These are phyloP conservation scores for Catostylus mosaicus DNA, from an alignment of 30 jellyfish, hydroid and myxozoan genomes.

Conservation along the genomic window DNA sequence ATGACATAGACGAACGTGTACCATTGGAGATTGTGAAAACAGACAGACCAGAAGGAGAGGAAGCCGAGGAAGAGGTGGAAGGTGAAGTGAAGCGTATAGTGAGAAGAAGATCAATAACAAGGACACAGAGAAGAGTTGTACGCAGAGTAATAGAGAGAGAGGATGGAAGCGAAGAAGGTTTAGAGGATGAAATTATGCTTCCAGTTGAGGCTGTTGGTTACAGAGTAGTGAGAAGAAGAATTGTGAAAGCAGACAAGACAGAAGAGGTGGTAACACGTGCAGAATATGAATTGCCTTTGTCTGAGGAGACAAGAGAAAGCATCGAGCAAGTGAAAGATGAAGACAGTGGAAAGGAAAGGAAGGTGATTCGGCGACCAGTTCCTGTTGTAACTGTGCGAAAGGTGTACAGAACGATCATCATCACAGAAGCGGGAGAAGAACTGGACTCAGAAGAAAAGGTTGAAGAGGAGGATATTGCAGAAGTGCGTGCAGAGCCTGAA, in stretches of 20 bases:
- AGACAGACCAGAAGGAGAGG: conserved; percentile 73
- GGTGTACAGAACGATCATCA: conserved; percentile 66
- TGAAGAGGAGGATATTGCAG: conserved; percentile 10
- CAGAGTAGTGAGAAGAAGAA: conserved; percentile 49
- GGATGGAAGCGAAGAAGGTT: conserved; percentile 31
- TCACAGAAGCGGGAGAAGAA: conserved; percentile 25
- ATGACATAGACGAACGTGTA: conserved; percentile 39
- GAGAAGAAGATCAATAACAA: conserved; percentile 68
- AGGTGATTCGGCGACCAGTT: conserved; percentile 75
- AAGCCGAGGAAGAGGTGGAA: conserved; percentile 57
- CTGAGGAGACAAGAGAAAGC: conserved; percentile 17
- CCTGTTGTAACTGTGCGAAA: conserved; percentile 88
- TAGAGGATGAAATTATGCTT: conserved; percentile 55
- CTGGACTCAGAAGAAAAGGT: conserved; percentile 6
- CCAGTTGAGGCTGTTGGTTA: conserved; percentile 52
- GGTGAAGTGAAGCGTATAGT: conserved; percentile 77
- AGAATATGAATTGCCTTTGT: conserved; percentile 5
- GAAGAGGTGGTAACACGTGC: conserved; percentile 13
- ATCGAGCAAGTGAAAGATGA: conserved; percentile 23
- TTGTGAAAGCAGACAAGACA: conserved; percentile 50
- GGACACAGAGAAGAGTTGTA: conserved; percentile 71
- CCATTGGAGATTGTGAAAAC: conserved; percentile 73
- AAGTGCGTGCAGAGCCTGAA: conserved; percentile 8
- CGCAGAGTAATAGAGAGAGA: conserved; percentile 61
- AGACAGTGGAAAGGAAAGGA: conserved; percentile 58